Conservation (phyloP, 1,140 invertebrate genomes). For the Drosophila virilis region DNA sequence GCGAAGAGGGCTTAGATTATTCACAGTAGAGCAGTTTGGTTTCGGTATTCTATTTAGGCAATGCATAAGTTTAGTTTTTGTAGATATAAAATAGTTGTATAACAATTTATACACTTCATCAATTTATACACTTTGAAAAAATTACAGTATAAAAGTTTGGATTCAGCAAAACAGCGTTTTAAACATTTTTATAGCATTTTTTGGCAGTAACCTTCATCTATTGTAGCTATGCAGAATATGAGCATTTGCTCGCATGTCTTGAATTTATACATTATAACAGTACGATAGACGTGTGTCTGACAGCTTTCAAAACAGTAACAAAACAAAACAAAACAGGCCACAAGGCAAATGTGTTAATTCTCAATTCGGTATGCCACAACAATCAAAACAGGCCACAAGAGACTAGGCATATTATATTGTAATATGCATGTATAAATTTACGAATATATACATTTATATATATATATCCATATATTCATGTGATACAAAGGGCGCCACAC, state of each 20-base stretch:
- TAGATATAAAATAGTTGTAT: not conserved
- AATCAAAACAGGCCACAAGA: slow-evolving; percentile 67
- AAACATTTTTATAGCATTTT: not conserved
- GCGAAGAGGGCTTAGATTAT: too few relatives aligned
- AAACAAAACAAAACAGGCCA: slow-evolving; percentile 48
- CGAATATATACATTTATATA: slow-evolving; percentile 22
- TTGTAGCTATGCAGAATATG: not conserved
- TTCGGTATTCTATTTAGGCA: not conserved
- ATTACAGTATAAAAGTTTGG: not conserved
- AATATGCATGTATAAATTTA: slow-evolving; percentile 14
- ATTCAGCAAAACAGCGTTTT: not conserved
- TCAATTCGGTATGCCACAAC: slow-evolving; percentile 36
- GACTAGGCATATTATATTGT: slow-evolving; percentile 50
- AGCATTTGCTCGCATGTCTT: not conserved
- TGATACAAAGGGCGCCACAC: slow-evolving; percentile 18
- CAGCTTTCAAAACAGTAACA: slow-evolving; percentile 21
- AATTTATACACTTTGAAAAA: not conserved
- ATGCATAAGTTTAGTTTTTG: not conserved
- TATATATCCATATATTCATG: slow-evolving; percentile 24
- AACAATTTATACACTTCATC: slow-evolving; percentile 2
- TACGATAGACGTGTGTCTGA: not conserved
- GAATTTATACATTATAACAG: not conserved
- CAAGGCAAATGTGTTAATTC: slow-evolving; percentile 23
- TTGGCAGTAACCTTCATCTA: too few relatives aligned
- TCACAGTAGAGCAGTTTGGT: not conserved